Conservation (phyloP, 1,140 invertebrate species). For the Camponotus pennsylvanicus region DNA sequence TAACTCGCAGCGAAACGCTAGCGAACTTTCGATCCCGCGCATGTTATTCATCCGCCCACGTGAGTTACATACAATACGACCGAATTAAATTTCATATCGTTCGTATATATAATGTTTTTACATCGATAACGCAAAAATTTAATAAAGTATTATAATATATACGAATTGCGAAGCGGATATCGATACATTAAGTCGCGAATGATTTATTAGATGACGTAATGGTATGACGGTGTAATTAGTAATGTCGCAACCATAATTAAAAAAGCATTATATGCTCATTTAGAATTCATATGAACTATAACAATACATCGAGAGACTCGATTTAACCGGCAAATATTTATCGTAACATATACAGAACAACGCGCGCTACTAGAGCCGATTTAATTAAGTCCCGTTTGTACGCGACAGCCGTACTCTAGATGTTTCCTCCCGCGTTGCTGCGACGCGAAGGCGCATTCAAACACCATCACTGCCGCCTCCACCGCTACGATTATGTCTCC, state of each 20-base stretch:
- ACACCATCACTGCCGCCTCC: conserved; percentile 28
- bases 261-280: no score
- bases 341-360: conserved; percentile 26
- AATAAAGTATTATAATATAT: background rate
- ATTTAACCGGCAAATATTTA: conserved; percentile 34
- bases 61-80: background rate
- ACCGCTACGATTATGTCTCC: conserved; percentile 27
- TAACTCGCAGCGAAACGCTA: conserved; percentile 44
- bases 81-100: background rate
- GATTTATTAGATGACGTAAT: no score
- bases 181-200: background rate
- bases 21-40: conserved; percentile 18
- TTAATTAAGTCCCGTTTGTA: conserved; percentile 70
- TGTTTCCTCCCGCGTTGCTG: conserved; percentile 55
- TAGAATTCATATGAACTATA: no score
- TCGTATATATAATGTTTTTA: background rate
- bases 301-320: no score
- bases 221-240: background rate
- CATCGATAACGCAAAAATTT: background rate
- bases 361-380: conserved; percentile 22
- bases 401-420: conserved; percentile 45
- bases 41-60: background rate
- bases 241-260: no score
- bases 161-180: background rate
- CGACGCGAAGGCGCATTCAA: conserved; percentile 68